Conservation (phyloP, 2,888 invertebrate species). For the Cephus sareptanus region DNA sequence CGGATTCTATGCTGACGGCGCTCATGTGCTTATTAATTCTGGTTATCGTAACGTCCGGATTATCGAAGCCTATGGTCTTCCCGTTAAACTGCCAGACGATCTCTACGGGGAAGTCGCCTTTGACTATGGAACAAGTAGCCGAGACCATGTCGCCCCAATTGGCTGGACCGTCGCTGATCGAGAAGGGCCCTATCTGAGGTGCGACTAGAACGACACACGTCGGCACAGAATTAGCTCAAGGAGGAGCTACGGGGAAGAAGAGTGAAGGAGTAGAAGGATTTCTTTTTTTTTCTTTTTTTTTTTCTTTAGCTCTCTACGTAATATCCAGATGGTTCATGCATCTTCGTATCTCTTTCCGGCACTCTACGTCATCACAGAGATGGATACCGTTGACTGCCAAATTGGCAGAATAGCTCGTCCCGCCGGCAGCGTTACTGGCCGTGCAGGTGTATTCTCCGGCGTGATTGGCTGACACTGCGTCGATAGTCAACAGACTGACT, state of each 20-base stretch:
- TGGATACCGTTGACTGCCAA: slow-evolving; percentile 75
- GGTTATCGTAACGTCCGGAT: slow-evolving; percentile 66
- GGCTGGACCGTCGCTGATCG: slow-evolving; percentile 63
- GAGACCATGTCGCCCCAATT: slow-evolving; percentile 65
- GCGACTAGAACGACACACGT: slow-evolving; percentile 63
- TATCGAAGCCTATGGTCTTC: slow-evolving; percentile 39
- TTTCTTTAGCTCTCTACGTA: not conserved
- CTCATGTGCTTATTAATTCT: slow-evolving; percentile 70
- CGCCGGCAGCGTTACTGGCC: slow-evolving; percentile 75
- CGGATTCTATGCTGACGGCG: slow-evolving; percentile 76
- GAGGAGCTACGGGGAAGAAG: no score
- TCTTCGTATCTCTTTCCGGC: no score
- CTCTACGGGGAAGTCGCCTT: slow-evolving; percentile 83
- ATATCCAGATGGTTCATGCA: not conserved
- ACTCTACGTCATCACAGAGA: no score
- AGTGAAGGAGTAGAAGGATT: not conserved
- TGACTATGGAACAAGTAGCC: slow-evolving; percentile 78
- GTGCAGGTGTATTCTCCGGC: slow-evolving; percentile 76
- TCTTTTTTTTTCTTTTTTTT: not conserved
- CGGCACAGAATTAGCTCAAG: not conserved
- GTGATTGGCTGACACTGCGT: slow-evolving; percentile 74
- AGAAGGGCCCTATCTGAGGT: slow-evolving; percentile 65
- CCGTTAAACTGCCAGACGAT: slow-evolving; percentile 81
- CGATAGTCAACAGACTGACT: slow-evolving; percentile 74
- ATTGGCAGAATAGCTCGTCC: slow-evolving; percentile 71